These are phyloP conservation scores for Leptarthrus brevirostris DNA, from an alignment of 2,888 invertebrate genomes.

Conservation along the genomic window DNA sequence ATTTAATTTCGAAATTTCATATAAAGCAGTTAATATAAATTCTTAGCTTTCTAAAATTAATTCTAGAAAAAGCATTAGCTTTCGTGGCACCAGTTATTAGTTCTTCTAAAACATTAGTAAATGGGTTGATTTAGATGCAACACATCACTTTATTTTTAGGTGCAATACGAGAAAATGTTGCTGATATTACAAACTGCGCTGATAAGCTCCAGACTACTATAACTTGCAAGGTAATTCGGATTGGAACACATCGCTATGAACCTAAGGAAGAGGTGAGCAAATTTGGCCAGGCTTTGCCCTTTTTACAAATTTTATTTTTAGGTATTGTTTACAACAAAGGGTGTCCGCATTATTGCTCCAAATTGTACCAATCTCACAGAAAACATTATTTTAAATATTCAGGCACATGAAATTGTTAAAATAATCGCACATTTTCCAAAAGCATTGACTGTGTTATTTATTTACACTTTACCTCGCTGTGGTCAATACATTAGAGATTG, in stretches of 20 bases:
- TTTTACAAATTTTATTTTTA: conserved; percentile 60
- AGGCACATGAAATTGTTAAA: conserved; percentile 77
- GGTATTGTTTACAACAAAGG: conserved; percentile 72
- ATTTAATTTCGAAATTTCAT: not conserved
- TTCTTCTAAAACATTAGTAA: not conserved
- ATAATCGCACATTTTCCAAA: conserved; percentile 83
- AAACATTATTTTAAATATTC: conserved; percentile 75
- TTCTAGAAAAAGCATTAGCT: not conserved
- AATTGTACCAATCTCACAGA: conserved; percentile 69
- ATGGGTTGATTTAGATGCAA: not conserved
- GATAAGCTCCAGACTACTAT: conserved; percentile 71
- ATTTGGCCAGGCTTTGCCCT: not conserved
- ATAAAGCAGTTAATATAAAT: not conserved
- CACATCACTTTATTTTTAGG: too few relatives aligned
- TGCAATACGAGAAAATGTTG: conserved; percentile 68
- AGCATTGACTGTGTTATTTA: conserved; percentile 81
- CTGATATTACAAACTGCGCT: conserved; percentile 66
- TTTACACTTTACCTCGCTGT: conserved; percentile 78
- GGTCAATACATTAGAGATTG: conserved; percentile 76
- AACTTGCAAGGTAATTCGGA: conserved; percentile 80
- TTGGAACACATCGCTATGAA: conserved; percentile 85
- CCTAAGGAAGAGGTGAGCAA: conserved; percentile 77
- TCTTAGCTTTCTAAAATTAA: conserved; percentile 5
- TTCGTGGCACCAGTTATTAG: not conserved
- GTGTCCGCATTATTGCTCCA: conserved; percentile 73